These are phyloP conservation scores for Pseudomyrmex dendroicus DNA, from an alignment of 1,140 invertebrate species.

Conservation along the genomic window DNA sequence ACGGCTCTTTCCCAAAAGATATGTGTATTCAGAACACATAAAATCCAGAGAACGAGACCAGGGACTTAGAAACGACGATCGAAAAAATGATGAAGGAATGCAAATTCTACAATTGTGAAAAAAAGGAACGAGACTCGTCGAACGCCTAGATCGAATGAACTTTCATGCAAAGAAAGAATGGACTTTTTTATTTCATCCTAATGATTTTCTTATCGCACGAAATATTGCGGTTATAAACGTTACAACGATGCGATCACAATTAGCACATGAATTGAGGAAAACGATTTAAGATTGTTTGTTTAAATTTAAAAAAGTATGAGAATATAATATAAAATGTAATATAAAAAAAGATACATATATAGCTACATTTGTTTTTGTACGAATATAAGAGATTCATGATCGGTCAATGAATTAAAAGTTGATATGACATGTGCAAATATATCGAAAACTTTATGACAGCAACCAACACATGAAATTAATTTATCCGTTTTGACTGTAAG, in stretches of 20 bases:
- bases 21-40: conserved; percentile 42
- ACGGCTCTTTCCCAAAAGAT: conserved; percentile 6
- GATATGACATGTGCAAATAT: not conserved
- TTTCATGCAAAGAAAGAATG: not conserved
- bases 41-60: conserved; percentile 7
- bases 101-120: conserved; percentile 30
- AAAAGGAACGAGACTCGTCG: not conserved
- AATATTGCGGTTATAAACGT: conserved; percentile 18
- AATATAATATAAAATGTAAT: not conserved
- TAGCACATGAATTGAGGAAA: not conserved
- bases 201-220: conserved; percentile 11
- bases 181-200: conserved; percentile 21
- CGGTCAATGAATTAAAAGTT: not conserved
- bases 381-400: too few species aligned
- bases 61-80: conserved; percentile 3
- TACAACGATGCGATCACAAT: not conserved
- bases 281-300: not conserved
- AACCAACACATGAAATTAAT: not conserved
- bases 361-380: not conserved
- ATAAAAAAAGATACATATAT: not conserved
- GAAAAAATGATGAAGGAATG: conserved; percentile 13
- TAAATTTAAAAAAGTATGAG: not conserved
- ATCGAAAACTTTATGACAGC: too few species aligned
- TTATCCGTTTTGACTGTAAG: not conserved
- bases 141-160: conserved; percentile 10